phyloP scores from a whole-genome alignment of 35 echinoderm and acorn worm genomes.

The Antedon bifida region DNA sequence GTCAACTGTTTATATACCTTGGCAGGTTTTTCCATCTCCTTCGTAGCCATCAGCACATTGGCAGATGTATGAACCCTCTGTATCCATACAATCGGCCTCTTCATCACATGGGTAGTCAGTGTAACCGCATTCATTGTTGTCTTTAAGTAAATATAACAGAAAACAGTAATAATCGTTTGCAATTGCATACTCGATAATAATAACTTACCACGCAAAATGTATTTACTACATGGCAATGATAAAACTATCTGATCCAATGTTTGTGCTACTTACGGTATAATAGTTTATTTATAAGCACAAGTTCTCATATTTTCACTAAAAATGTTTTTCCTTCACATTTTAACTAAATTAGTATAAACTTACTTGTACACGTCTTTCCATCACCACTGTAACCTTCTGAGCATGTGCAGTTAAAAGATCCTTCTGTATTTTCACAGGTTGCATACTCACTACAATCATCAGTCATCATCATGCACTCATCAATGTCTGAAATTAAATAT shows the following conservation, averaged over 20 bases:
- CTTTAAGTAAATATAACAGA: slow-evolving; percentile 7
- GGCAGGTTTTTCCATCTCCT: slow-evolving; percentile 29
- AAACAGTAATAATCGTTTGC: no score
- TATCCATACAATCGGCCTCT: slow-evolving; percentile 20
- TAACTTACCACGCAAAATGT: no score
- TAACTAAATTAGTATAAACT: background rate
- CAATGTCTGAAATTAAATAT: slow-evolving; percentile 27
- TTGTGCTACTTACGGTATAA: no score
- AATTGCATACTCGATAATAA: no score
- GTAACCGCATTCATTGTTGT: slow-evolving; percentile 60
- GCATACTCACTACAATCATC: slow-evolving; percentile 42
- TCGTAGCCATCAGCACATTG: slow-evolving; percentile 23
- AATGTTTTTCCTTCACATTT: no score
- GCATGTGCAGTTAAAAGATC: slow-evolving; percentile 52
- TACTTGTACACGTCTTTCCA: slow-evolving; percentile 52
- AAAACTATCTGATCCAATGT: no score
- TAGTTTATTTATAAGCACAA: no score
- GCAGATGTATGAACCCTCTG: slow-evolving; percentile 16
- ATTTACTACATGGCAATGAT: no score
- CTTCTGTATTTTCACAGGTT: slow-evolving; percentile 30
- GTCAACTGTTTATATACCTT: background rate
- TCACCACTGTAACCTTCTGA: slow-evolving; percentile 37
- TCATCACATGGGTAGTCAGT: slow-evolving; percentile 27
- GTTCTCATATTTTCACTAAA: no score
- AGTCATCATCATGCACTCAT: slow-evolving; percentile 36